Conservation (phyloP, 2,113 vertebrate species). For the Panthera uncia region DNA sequence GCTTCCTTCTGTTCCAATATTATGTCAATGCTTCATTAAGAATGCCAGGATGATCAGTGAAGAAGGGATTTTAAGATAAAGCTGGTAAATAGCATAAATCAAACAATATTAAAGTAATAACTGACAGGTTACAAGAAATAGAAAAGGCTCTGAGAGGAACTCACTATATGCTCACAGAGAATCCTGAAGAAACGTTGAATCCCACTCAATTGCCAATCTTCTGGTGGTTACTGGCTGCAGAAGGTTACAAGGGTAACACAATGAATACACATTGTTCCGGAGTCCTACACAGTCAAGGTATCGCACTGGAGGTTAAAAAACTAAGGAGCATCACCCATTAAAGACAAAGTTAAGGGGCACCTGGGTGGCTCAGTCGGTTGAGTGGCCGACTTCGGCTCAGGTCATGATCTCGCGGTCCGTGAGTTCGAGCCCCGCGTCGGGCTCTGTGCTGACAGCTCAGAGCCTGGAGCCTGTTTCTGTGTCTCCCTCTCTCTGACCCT, state of each 20-base stretch:
- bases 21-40: constrained; percentile 52
- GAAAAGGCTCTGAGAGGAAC: background rate
- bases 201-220: background rate
- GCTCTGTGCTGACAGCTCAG: too few relatives aligned
- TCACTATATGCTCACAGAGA: background rate
- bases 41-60: background rate
- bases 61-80: background rate
- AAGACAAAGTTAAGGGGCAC: constrained; percentile 5
- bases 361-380: too few relatives aligned
- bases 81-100: background rate
- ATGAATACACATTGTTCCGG: background rate
- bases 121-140: constrained; percentile 41
- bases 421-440: too few relatives aligned
- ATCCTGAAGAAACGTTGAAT: background rate
- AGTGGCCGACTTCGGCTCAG: too few relatives aligned
- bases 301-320: constrained; percentile 53
- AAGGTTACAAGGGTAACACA: background rate
- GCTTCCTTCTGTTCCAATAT: background rate
- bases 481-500: too few relatives aligned
- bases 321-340: constrained; percentile 48
- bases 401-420: too few relatives aligned
- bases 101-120: constrained; percentile 54
- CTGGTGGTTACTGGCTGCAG: background rate
- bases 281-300: background rate
- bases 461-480: too few relatives aligned